Conservation (phyloP, 1,140 invertebrate genomes). For the Halictus rubicundus region DNA sequence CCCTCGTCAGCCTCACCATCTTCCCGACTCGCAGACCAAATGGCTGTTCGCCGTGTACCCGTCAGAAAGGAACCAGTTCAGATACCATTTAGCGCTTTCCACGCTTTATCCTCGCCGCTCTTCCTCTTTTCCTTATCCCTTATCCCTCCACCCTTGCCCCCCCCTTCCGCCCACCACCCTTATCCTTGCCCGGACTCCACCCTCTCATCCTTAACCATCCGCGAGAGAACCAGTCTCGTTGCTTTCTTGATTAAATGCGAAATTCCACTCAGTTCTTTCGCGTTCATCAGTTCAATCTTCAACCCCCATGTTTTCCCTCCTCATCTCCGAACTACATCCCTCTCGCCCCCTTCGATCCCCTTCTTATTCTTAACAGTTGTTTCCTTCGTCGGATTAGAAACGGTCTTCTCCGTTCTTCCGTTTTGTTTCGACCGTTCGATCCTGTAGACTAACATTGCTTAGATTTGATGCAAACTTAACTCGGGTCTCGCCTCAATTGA, state of each 20-base stretch:
- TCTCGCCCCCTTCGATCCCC: neutral
- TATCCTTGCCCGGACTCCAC: too few species aligned
- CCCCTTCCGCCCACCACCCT: too few species aligned
- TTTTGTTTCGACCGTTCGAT: too few species aligned
- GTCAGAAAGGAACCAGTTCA: slow-evolving; percentile 65
- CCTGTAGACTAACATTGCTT: too few species aligned
- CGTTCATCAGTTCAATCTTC: slow-evolving; percentile 54
- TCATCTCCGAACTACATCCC: slow-evolving; percentile 2
- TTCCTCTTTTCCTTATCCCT: slow-evolving; percentile 36
- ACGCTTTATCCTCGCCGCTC: slow-evolving; percentile 52
- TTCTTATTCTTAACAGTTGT: slow-evolving; percentile 11
- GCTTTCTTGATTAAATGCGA: slow-evolving; percentile 72
- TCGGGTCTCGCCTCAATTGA: too few species aligned
- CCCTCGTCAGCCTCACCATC: slow-evolving; percentile 56
- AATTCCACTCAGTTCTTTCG: slow-evolving; percentile 71
- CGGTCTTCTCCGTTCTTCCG: too few species aligned
- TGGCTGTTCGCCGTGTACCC: slow-evolving; percentile 49
- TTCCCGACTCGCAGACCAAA: slow-evolving; percentile 59
- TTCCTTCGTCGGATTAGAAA: neutral
- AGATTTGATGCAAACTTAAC: too few species aligned
- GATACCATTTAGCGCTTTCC: slow-evolving; percentile 65
- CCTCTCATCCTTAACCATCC: slow-evolving; percentile 10
- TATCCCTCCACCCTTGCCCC: neutral
- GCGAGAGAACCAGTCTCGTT: slow-evolving; percentile 55
- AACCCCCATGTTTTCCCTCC: slow-evolving; percentile 9